Evolutionary conservation across 2,113 vertebrate genomes (phyloP).

Genomic region (Dasyprocta punctata): DNA sequence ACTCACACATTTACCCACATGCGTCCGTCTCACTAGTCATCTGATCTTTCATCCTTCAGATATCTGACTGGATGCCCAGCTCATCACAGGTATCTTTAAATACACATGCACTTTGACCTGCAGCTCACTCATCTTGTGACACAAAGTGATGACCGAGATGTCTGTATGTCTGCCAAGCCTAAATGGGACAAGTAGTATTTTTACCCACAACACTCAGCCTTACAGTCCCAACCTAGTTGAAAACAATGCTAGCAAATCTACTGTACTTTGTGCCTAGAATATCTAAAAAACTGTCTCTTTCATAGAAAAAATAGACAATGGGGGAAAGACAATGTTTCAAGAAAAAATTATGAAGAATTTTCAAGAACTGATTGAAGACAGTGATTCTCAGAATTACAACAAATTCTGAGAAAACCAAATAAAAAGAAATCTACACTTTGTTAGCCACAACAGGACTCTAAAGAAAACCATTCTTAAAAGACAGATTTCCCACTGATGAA

Average conservation of each 20-base stretch:
- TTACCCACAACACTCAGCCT: neutral
- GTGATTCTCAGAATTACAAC: neutral
- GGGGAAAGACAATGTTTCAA: neutral
- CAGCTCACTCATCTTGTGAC: neutral
- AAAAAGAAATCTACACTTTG: neutral
- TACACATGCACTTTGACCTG: neutral
- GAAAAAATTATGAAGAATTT: conserved; percentile 4
- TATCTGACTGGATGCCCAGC: neutral
- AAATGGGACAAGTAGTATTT: neutral
- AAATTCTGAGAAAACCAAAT: neutral
- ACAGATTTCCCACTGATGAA: neutral
- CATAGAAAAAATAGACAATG: neutral
- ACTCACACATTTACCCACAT: neutral
- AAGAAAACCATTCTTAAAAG: neutral
- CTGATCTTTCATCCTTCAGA: neutral
- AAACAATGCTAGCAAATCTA: neutral
- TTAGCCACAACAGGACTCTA: neutral
- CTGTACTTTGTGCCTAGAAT: neutral
- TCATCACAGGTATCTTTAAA: neutral
- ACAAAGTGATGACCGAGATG: neutral
- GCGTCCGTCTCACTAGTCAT: neutral
- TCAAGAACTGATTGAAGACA: neutral
- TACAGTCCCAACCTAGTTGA: neutral
- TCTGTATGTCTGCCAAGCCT: neutral
- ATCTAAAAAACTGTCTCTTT: neutral